Evolutionary conservation across 2,888 invertebrate genomes (phyloP), one percentile per base, ranked within the genome.

Genomic region (Digitonthophagus gazella): DNA sequence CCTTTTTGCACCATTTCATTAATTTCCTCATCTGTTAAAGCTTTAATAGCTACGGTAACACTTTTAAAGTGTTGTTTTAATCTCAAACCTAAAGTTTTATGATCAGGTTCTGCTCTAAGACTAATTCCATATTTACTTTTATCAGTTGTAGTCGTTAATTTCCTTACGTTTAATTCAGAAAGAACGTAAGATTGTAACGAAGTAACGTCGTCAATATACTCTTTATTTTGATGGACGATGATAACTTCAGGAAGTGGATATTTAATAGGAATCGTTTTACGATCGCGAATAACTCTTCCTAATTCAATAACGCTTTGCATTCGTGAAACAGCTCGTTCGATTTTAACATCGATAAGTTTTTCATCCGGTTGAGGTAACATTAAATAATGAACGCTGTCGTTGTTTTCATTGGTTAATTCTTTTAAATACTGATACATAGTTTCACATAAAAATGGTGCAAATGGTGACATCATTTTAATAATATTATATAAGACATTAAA

Each of bases 291-390:
- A 5, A 97, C 91, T 73, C 99, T 88, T 0, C 97, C 98, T 22
- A 98, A 84, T 81, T 98, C 98, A 72, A 99, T 93, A 1, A 98
- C 93, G 55, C 90, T 89, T 85, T 99, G 98, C 97, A 99, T 97
- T 74, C 91, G 86, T 22, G 91, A 86, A 0, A 99, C 96, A 14
- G 97, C 93, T 71, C 91, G 86, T 84, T 99, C 99, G 71, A 98
- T 97, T 66, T 90, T 86, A 70, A 86, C 87, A 80, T 97, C 90
- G 66, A 99, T 95, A 64, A 96, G 84, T 58, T 86, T 83, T 0
- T 83, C 72, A 77, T 89, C 89, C 0, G 93, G 87, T 68, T 90
- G 86, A 0, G 98, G 97, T 72, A 97, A 87, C 92, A 95, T 91
- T 77, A 95, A 88, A 80, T 92, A 98, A 81, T 99, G 99, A 0